Conservation (phyloP, 30 jellyfish, hydroid and myxozoan species). For the Hydra vulgaris region DNA sequence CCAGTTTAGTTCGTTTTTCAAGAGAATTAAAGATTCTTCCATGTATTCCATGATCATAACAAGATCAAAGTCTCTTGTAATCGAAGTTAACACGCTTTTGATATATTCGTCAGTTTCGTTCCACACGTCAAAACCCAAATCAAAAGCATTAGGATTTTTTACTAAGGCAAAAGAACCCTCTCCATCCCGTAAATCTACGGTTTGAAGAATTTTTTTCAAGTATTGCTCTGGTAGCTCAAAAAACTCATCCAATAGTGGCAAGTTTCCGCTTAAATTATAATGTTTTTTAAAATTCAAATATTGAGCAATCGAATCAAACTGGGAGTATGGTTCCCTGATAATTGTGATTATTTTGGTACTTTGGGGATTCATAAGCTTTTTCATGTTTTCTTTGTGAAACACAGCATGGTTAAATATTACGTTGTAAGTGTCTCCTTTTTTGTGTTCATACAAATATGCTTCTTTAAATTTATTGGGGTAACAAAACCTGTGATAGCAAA, state of each 20-base stretch:
- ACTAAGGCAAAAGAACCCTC: neutral
- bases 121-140: constrained; percentile 26
- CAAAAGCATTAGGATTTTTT: constrained; percentile 27
- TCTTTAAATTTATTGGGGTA: constrained; percentile 16
- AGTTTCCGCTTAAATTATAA: neutral
- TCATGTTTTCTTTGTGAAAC: constrained; percentile 2
- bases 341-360: constrained; percentile 26
- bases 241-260: constrained; percentile 13
- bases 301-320: constrained; percentile 27
- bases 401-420: constrained; percentile 24
- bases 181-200: too few species aligned
- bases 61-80: constrained; percentile 18
- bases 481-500: constrained; percentile 1
- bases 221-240: constrained; percentile 10
- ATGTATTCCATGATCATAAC: constrained; percentile 34
- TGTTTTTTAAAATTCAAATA: constrained; percentile 11
- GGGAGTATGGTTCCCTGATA: constrained; percentile 23
- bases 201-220: neutral
- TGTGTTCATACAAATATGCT: constrained; percentile 8
- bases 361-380: neutral
- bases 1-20: constrained; percentile 27
- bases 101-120: constrained; percentile 5
- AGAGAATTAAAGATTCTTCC: constrained; percentile 24
- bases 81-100: neutral
- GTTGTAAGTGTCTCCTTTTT: neutral